Conservation (phyloP, 1,140 invertebrate genomes). For the Daktulosphaira vitifoliae region DNA sequence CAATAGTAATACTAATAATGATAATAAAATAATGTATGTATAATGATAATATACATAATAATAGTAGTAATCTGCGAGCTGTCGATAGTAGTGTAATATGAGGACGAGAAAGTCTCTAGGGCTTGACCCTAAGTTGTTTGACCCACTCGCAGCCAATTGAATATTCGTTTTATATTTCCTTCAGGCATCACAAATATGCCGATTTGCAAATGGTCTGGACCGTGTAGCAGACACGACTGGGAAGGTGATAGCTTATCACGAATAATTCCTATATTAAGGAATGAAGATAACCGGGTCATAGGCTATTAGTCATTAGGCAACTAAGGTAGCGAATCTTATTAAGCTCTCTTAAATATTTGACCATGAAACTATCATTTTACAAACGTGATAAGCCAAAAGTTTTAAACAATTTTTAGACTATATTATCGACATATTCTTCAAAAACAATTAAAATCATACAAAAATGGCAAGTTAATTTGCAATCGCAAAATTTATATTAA, state of each 20-base stretch:
- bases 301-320: background rate
- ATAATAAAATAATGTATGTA: background rate
- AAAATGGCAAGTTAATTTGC: too few relatives aligned
- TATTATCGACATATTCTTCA: too few relatives aligned
- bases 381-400: too few relatives aligned
- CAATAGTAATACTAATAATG: background rate
- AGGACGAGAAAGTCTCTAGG: conserved; percentile 16
- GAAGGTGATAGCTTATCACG: conserved; percentile 3
- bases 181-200: too few relatives aligned
- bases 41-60: too few relatives aligned
- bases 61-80: too few relatives aligned
- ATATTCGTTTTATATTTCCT: background rate
- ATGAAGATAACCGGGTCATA: background rate
- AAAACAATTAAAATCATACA: too few relatives aligned
- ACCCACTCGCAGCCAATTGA: background rate
- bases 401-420: too few relatives aligned
- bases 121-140: conserved; percentile 1
- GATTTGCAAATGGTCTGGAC: background rate
- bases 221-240: background rate
- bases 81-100: background rate
- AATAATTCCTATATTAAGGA: background rate
- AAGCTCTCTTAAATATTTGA: background rate
- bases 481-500: too few relatives aligned
- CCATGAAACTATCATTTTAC: background rate
- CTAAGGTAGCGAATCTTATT: background rate